A percentile compares a stretch with the other conserved stretches of the same genome.
These are phyloP conservation scores for Phoxinus phoxinus DNA, from an alignment of 2,113 vertebrate genomes.

Conservation along the genomic window DNA sequence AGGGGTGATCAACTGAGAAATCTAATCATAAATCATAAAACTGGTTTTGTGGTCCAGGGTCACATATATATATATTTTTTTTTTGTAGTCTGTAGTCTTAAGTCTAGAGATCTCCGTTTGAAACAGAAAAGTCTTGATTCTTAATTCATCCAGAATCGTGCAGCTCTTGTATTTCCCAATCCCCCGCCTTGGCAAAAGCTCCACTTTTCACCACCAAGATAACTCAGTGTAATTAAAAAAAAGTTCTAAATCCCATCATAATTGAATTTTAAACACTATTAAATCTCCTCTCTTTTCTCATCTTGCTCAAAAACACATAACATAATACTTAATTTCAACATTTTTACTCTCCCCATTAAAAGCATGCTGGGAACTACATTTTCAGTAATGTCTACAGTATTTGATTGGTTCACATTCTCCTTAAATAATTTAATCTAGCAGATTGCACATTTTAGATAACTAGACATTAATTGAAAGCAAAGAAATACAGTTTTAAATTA, in stretches of 20 bases:
- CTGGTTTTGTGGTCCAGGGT: too few relatives aligned
- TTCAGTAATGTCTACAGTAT: neutral
- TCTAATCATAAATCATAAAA: too few relatives aligned
- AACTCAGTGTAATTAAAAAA: neutral
- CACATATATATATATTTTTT: too few relatives aligned
- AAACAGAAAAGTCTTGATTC: too few relatives aligned
- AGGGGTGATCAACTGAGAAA: too few relatives aligned
- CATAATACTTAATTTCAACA: neutral
- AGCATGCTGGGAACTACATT: neutral
- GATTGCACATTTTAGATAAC: neutral
- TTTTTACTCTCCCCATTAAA: neutral
- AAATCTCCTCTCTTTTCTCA: neutral
- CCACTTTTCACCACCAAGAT: neutral
- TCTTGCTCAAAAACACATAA: neutral
- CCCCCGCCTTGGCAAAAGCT: neutral
- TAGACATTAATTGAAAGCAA: neutral
- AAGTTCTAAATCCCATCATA: neutral
- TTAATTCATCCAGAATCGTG: too few relatives aligned
- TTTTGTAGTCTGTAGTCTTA: too few relatives aligned
- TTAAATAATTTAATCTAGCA: neutral
- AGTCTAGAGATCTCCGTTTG: too few relatives aligned
- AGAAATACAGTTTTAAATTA: neutral
- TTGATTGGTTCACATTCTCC: neutral
- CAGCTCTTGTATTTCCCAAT: too few relatives aligned
- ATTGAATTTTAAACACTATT: neutral